Evolutionary conservation across 2,888 invertebrate species (phyloP), one percentile per base, ranked within the genome.

Genomic region (Alloplasta piceator): DNA sequence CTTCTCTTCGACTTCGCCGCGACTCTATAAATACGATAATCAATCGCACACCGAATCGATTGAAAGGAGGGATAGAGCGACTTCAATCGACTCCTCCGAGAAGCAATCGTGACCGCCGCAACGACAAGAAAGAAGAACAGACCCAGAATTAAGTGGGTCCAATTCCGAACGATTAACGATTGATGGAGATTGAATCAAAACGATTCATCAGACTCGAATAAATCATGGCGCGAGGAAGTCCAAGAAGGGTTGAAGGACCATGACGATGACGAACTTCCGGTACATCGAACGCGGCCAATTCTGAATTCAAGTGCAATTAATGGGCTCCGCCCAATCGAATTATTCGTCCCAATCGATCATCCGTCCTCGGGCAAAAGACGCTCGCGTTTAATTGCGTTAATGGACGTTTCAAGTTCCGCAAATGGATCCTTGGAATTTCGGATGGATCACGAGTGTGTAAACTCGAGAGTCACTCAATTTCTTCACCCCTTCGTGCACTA

Each of bases 361-460:
- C 68, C 43, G 50, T 26, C 41, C 52, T 16, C n/a, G 55, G 39
- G 41, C 60, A 72, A 68, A 39, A 48, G 56, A 80, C 36, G 58
- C 43, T 78, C 52, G 26, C 50, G 61, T 78, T 71, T 58, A 76
- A 80, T 80, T 61, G 55, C 60, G 41, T 75, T 67, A 72, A 72
- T 75, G 48, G 79, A 64, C 12, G 52, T 64, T 60, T 52, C 66
- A 58, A 26, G 46, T 63, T 56, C n/a, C 10, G 52, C 38, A 52
- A 48, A 46, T 38, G 16, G 26, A 55, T 14, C 6, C 55, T 3
- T 41, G 55, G 16, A 16, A 26, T 26, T 26, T 26, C 26, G 1
- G 26, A 26, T 26, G 26, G 26, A n/a, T n/a, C n/a, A 46, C 46
- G 46, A 70, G 48, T 7, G 6, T 16, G n/a, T n/a, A n/a, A n/a